Evolutionary conservation across 2,797 vertebrate species (phyloP).

Genomic region (Pristis pectinata): DNA sequence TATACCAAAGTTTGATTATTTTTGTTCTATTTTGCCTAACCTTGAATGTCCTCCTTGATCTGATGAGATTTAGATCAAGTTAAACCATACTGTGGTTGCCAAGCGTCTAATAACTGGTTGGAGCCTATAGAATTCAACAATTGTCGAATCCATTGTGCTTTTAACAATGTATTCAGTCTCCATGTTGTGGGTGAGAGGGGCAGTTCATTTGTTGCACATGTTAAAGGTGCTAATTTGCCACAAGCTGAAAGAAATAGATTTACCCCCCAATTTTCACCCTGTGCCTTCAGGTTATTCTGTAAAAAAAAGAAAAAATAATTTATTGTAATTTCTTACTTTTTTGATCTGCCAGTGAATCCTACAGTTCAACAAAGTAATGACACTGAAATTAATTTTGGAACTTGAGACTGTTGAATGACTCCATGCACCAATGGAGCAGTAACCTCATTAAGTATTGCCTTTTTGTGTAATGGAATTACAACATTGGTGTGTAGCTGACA

Average conservation of each 20-base stretch:
- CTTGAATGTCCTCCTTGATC: not conserved
- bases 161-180: not conserved
- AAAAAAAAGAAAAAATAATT: not conserved
- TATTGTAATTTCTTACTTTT: not conserved
- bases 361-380: conserved; percentile 21
- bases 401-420: not conserved
- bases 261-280: not conserved
- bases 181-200: not conserved
- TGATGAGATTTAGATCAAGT: not conserved
- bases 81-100: not conserved
- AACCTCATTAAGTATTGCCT: not conserved
- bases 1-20: conserved; percentile 22
- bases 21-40: not conserved
- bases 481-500: not conserved
- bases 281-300: not conserved
- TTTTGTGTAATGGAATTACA: not conserved
- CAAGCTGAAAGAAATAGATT: not conserved
- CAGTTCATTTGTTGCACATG: not conserved
- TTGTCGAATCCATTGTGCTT: not conserved
- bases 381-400: conserved; percentile 7
- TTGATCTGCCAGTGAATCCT: not conserved
- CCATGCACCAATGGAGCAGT: not conserved
- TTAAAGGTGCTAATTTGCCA: conserved; percentile 6
- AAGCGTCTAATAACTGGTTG: not conserved
- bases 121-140: not conserved